Percentiles rank a stretch among this genome's conserved stretches.
Conservation (phyloP, 2,797 vertebrate genomes). For the Otolemur crassicaudatus region DNA sequence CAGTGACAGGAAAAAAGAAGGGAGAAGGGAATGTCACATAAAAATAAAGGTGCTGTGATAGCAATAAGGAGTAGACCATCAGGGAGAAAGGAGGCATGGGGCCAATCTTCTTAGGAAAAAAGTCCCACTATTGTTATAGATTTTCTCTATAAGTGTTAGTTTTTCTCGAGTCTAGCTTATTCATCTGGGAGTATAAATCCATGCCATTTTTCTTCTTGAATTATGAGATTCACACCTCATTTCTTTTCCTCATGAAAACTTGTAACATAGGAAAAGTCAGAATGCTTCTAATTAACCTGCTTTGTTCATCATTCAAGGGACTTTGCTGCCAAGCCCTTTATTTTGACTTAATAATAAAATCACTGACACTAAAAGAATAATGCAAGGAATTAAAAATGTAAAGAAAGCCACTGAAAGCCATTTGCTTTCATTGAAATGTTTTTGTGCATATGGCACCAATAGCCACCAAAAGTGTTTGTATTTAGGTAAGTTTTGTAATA, state of each 20-base stretch:
- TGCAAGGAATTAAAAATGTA: constrained; percentile 56
- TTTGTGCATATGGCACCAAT: constrained; percentile 39
- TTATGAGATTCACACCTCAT: constrained; percentile 36
- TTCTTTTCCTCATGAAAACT: constrained; percentile 58
- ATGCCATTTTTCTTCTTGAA: constrained; percentile 54
- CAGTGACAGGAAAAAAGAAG: not conserved
- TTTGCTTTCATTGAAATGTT: constrained; percentile 42
- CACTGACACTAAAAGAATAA: constrained; percentile 59
- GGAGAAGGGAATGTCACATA: not conserved
- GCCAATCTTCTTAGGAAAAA: not conserved
- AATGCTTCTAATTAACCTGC: constrained; percentile 64
- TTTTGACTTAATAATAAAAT: constrained; percentile 70
- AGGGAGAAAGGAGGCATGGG: not conserved
- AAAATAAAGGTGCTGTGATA: not conserved
- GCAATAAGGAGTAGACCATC: not conserved
- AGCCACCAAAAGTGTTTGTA: not conserved
- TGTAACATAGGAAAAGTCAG: constrained; percentile 56
- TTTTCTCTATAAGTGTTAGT: constrained; percentile 32
- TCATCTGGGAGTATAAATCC: constrained; percentile 55
- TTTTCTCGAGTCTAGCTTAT: constrained; percentile 43
- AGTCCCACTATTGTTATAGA: not conserved
- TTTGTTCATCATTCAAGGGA: constrained; percentile 63
- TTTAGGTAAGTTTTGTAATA: constrained; percentile 24
- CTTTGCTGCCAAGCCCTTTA: constrained; percentile 57
- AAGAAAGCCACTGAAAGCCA: constrained; percentile 42